Conservation (phyloP, 2,888 invertebrate genomes). For the Pammene aurita region DNA sequence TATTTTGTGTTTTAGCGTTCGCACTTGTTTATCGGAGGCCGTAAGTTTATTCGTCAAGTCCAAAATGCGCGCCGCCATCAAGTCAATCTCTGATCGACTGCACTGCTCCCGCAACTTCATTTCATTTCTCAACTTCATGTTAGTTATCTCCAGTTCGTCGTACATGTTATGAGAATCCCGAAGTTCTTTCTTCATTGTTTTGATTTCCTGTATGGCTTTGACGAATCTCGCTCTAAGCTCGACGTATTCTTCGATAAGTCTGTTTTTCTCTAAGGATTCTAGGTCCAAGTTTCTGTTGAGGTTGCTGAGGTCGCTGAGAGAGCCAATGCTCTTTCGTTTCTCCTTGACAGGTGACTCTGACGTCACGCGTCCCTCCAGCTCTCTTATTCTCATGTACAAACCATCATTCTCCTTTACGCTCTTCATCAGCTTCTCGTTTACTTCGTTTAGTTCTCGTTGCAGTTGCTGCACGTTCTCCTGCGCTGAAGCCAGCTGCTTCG, state of each 20-base stretch:
- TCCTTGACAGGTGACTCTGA: conserved; percentile 81
- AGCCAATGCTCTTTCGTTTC: conserved; percentile 88
- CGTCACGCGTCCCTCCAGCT: conserved; percentile 85
- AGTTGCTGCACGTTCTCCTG: conserved; percentile 86
- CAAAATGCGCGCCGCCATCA: conserved; percentile 92
- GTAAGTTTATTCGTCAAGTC: conserved; percentile 92
- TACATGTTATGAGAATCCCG: conserved; percentile 91
- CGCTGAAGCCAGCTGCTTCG: conserved; percentile 86
- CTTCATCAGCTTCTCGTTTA: conserved; percentile 86
- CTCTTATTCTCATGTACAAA: conserved; percentile 87
- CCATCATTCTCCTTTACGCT: conserved; percentile 91
- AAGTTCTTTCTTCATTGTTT: conserved; percentile 91
- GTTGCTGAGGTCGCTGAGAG: conserved; percentile 91
- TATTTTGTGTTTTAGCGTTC: conserved; percentile 90
- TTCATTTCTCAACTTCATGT: conserved; percentile 89
- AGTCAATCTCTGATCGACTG: conserved; percentile 87
- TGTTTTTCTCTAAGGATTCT: conserved; percentile 88
- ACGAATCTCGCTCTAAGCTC: conserved; percentile 90
- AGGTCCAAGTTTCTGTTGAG: conserved; percentile 90
- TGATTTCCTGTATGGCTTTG: conserved; percentile 92
- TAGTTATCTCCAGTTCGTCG: conserved; percentile 91
- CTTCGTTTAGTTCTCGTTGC: conserved; percentile 86
- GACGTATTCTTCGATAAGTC: conserved; percentile 90
- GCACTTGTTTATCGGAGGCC: conserved; percentile 91
- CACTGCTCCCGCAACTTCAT: conserved; percentile 86